These are phyloP conservation scores for Leucophenga maculata DNA, from an alignment of 2,888 invertebrate genomes.

Conservation along the genomic window DNA sequence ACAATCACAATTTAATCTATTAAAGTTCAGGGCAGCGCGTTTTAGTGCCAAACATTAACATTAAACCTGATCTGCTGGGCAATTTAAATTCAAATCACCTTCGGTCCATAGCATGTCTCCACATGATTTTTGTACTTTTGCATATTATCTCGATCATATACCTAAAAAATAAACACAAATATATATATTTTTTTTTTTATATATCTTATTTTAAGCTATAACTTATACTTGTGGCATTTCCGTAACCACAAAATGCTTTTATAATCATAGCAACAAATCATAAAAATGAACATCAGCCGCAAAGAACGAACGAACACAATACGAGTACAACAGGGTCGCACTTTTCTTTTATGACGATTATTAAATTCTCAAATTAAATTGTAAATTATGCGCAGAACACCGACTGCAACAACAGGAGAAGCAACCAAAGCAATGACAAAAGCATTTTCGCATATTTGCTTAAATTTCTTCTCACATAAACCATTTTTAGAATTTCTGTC, in stretches of 20 bases:
- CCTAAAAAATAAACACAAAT: not conserved
- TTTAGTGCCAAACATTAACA: no score
- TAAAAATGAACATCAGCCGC: constrained; percentile 29
- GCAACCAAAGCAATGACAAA: constrained; percentile 35
- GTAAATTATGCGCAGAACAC: constrained; percentile 41
- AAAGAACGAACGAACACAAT: constrained; percentile 29
- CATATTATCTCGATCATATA: not conserved
- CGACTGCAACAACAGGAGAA: not conserved
- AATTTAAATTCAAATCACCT: no score
- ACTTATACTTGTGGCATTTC: not conserved
- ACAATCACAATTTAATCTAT: no score
- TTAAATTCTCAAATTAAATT: constrained; percentile 52
- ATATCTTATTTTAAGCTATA: no score
- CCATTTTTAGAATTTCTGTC: constrained; percentile 57
- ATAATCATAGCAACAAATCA: constrained; percentile 27
- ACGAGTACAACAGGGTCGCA: constrained; percentile 1
- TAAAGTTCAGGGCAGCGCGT: no score
- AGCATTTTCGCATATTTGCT: constrained; percentile 61
- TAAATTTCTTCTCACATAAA: constrained; percentile 49
- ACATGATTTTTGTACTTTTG: no score
- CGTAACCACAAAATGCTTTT: constrained; percentile 21
- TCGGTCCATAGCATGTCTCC: no score
- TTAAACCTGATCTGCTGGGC: no score
- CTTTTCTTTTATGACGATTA: constrained; percentile 44
- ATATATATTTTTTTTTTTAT: not conserved